Evolutionary conservation across 2,888 invertebrate species (phyloP).

Genomic region (Drosophila longiperda): DNA sequence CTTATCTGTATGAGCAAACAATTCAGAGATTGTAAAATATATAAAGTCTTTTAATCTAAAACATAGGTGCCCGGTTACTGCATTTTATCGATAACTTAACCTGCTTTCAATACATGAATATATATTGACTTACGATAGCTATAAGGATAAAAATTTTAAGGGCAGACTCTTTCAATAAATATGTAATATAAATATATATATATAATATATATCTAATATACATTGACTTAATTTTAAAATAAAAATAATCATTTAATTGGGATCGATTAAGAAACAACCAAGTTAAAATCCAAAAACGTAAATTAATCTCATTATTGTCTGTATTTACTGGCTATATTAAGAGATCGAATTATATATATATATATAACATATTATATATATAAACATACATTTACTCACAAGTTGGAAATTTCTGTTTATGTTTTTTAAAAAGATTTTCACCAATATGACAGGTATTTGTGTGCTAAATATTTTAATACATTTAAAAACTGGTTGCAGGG

Average conservation of each 20-base stretch:
- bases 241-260: not conserved
- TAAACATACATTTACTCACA: not conserved
- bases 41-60: not conserved
- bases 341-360: no score
- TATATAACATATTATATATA: not conserved
- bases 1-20: not conserved
- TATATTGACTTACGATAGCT: not conserved
- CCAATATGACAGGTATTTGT: not conserved
- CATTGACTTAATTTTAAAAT: no score
- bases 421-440: not conserved
- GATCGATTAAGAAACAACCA: not conserved
- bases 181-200: not conserved
- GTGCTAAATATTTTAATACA: not conserved
- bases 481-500: not conserved
- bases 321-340: no score
- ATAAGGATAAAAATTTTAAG: not conserved
- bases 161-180: not conserved
- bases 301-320: no score
- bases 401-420: not conserved
- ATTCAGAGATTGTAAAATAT: no score
- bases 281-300: no score
- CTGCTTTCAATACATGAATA: no score
- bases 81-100: not conserved
- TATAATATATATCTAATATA: not conserved
- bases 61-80: not conserved